Percentiles rank a stretch among this genome's conserved stretches.
phyloP scores from a whole-genome alignment of 1,140 invertebrate species.

The Tachypleus tridentatus region DNA sequence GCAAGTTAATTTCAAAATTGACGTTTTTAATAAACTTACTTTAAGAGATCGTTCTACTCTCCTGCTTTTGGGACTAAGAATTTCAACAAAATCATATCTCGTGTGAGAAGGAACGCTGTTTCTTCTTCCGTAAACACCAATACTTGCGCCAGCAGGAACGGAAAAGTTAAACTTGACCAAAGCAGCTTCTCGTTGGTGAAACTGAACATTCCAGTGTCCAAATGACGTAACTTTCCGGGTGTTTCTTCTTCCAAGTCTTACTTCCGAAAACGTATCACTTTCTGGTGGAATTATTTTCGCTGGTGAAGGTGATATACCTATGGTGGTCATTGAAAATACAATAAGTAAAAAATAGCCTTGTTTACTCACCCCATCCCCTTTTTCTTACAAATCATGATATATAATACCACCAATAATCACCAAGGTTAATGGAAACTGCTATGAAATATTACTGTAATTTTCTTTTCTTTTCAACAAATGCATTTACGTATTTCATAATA shows the following conservation, averaged over 20 bases:
- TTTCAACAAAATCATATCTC: slow-evolving; percentile 86
- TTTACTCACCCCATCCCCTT: no score
- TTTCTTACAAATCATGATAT: no score
- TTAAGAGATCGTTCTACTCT: slow-evolving; percentile 29
- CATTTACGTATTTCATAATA: no score
- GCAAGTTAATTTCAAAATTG: no score
- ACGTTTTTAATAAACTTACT: slow-evolving; percentile 9
- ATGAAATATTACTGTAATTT: no score
- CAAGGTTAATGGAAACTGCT: no score
- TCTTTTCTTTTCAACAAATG: no score
- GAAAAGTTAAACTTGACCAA: slow-evolving; percentile 81
- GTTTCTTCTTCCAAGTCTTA: slow-evolving; percentile 65
- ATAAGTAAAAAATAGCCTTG: no score
- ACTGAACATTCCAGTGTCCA: slow-evolving; percentile 83
- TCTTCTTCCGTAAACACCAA: slow-evolving; percentile 81
- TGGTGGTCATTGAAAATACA: no score
- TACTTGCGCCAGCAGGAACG: slow-evolving; percentile 75
- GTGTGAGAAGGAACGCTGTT: slow-evolving; percentile 80
- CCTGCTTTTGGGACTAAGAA: slow-evolving; percentile 33
- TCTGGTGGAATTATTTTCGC: slow-evolving; percentile 24
- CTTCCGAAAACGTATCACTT: slow-evolving; percentile 52
- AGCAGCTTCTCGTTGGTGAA: slow-evolving; percentile 72
- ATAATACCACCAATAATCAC: no score
- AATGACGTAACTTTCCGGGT: slow-evolving; percentile 67
- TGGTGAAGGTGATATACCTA: slow-evolving; percentile 7